phyloP scores from a whole-genome alignment of 2,113 vertebrate genomes.

The Pithys albifrons region DNA sequence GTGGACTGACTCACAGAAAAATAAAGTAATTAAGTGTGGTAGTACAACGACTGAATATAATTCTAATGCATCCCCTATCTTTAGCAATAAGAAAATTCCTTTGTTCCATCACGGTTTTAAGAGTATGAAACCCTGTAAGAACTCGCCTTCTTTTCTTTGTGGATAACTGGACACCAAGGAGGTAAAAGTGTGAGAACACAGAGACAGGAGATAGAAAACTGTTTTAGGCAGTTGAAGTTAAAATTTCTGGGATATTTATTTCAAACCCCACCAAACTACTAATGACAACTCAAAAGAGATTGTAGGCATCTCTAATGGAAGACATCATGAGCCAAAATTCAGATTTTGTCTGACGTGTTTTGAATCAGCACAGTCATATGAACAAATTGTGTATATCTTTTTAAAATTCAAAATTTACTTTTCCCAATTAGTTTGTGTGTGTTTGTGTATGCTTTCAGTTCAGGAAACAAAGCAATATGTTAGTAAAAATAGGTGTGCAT shows the following conservation, averaged over 20 bases:
- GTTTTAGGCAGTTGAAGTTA: background rate
- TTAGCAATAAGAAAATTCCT: background rate
- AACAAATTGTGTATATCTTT: fast-evolving
- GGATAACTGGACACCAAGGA: background rate
- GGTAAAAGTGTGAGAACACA: background rate
- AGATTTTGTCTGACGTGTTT: background rate
- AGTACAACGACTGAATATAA: background rate
- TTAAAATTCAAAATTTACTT: background rate
- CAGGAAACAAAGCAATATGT: background rate
- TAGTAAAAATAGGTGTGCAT: background rate
- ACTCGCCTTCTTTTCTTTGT: background rate
- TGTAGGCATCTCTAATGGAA: background rate
- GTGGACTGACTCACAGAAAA: background rate
- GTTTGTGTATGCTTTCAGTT: background rate
- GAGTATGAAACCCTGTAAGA: background rate
- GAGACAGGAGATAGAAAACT: background rate
- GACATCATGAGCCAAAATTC: background rate
- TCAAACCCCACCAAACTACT: background rate
- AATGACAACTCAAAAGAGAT: background rate
- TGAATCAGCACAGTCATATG: background rate
- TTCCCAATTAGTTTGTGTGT: background rate
- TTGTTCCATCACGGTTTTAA: background rate
- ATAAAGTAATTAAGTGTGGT: background rate
- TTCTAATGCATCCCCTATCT: background rate
- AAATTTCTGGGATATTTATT: background rate